These are phyloP conservation scores for Zaprionus tsacasi DNA, from an alignment of 1,140 invertebrate species.

Conservation along the genomic window DNA sequence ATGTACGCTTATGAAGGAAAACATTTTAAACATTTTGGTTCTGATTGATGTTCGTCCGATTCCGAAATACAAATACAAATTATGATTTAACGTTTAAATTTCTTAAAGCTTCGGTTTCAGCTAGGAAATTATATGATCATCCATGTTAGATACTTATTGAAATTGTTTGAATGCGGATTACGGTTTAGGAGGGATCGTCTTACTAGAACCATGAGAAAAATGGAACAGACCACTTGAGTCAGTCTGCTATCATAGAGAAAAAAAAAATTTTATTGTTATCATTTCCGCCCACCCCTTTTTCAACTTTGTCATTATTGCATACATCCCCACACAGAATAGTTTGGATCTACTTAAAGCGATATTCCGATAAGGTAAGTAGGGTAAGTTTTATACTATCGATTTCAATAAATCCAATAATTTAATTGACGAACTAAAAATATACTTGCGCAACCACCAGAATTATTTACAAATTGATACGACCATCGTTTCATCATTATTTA, in stretches of 20 bases:
- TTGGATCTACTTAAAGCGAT: background rate
- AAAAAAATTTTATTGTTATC: background rate
- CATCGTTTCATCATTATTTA: background rate
- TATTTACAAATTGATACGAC: background rate
- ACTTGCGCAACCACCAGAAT: background rate
- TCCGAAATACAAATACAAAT: background rate
- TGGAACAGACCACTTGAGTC: background rate
- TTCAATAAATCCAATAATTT: background rate
- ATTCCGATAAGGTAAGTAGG: background rate
- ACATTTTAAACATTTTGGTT: conserved; percentile 32
- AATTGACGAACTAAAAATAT: no score
- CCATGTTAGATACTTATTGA: background rate
- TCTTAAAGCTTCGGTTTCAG: background rate
- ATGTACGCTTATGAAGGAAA: conserved; percentile 75
- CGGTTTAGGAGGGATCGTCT: no score
- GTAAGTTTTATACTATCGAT: background rate
- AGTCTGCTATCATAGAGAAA: background rate
- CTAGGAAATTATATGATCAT: background rate
- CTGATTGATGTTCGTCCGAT: conserved; percentile 30
- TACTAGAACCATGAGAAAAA: no score
- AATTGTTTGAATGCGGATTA: background rate
- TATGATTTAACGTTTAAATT: background rate
- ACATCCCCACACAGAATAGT: background rate
- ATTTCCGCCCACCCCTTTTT: background rate
- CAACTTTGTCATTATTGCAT: background rate